Evolutionary conservation across 2,888 invertebrate genomes (phyloP).

Genomic region (Nymphalis urticae): DNA sequence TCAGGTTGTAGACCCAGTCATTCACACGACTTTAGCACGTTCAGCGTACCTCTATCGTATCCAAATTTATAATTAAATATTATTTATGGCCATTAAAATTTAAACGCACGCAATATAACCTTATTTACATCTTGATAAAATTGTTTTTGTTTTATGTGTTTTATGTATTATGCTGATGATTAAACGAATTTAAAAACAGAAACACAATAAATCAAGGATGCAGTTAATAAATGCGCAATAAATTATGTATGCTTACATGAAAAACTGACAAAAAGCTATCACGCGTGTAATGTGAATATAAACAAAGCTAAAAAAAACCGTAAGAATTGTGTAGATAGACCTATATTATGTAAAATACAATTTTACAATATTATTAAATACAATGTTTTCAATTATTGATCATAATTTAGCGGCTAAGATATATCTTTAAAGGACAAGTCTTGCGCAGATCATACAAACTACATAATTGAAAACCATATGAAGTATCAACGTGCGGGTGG

Average conservation of each 20-base stretch:
- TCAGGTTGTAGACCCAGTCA: slow-evolving; percentile 58
- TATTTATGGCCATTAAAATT: neutral
- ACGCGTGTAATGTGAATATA: slow-evolving; percentile 7
- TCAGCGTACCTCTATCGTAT: slow-evolving; percentile 2
- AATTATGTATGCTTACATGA: slow-evolving; percentile 10
- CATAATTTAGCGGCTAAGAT: too few species aligned
- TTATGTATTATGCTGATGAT: neutral
- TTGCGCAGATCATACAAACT: too few species aligned
- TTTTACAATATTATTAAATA: neutral
- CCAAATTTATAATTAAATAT: neutral
- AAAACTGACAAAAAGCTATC: slow-evolving; percentile 10
- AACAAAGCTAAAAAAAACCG: neutral
- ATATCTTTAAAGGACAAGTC: too few species aligned
- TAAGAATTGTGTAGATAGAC: neutral
- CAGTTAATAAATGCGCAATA: slow-evolving; percentile 7
- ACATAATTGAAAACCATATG: neutral
- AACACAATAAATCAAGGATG: slow-evolving; percentile 8
- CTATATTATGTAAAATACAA: neutral
- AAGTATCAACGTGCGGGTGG: slow-evolving; percentile 48
- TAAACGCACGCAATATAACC: neutral
- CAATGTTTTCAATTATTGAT: too few species aligned
- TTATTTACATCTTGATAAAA: neutral
- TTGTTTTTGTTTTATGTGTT: neutral
- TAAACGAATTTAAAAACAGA: slow-evolving; percentile 4
- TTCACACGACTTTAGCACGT: slow-evolving; percentile 48